A percentile compares a stretch with the other conserved stretches of the same genome.
These are phyloP conservation scores for Sorex fumeus DNA, from an alignment of 2,113 vertebrate species.

Conservation along the genomic window DNA sequence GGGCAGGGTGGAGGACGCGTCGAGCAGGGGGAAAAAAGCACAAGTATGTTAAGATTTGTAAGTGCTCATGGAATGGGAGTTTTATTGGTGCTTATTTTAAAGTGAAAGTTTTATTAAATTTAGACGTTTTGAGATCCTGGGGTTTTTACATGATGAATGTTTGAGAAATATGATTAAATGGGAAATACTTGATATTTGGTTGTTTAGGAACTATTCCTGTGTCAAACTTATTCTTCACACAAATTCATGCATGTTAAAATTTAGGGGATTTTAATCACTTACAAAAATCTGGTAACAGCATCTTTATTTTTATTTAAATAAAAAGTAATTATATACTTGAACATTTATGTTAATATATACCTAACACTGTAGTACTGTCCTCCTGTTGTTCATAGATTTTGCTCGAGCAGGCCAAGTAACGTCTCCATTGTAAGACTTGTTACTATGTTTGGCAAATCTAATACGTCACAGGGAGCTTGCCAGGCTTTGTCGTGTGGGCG, in stretches of 20 bases:
- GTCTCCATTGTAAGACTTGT: no score
- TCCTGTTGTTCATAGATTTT: no score
- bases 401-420: no score
- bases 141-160: background rate
- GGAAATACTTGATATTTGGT: no score
- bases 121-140: background rate
- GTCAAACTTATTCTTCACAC: slow-evolving; percentile 33
- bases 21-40: background rate
- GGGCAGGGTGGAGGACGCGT: background rate
- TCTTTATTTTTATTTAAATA: slow-evolving; percentile 65
- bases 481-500: no score
- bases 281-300: slow-evolving; percentile 47
- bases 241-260: slow-evolving; percentile 31
- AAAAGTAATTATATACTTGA: slow-evolving; percentile 45
- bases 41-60: background rate
- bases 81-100: background rate
- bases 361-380: no score
- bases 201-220: background rate
- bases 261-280: slow-evolving; percentile 38
- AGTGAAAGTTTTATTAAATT: background rate
- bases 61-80: background rate
- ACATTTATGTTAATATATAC: slow-evolving; percentile 53
- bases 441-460: no score
- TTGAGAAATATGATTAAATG: background rate
- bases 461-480: no score